Percentiles rank a stretch among this genome's conserved stretches.
phyloP scores from a whole-genome alignment of 2,113 vertebrate genomes.

The Thalassarche chlororhynchos region DNA sequence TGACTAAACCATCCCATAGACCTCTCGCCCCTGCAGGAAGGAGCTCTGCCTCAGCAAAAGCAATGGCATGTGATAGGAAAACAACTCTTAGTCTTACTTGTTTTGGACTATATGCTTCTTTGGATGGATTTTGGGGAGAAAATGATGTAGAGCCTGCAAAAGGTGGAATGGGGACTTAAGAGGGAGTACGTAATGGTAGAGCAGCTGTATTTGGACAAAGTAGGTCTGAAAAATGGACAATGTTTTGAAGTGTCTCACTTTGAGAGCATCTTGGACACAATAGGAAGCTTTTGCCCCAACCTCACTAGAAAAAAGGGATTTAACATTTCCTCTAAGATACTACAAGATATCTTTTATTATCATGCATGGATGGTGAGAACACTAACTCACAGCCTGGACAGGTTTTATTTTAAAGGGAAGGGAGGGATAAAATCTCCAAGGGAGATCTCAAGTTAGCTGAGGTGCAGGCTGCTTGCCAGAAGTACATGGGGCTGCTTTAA shows the following conservation, averaged over 20 bases:
- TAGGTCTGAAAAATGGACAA: background rate
- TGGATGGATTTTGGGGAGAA: background rate
- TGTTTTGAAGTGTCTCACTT: background rate
- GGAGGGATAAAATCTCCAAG: background rate
- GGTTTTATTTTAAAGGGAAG: background rate
- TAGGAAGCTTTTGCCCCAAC: background rate
- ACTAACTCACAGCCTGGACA: background rate
- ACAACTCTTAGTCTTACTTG: too few relatives aligned
- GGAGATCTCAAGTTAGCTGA: background rate
- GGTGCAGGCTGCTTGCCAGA: background rate
- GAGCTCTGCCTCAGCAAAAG: background rate
- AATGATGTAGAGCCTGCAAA: background rate
- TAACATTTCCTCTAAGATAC: background rate
- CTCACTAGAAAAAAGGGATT: background rate
- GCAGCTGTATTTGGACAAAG: background rate
- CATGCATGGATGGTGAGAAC: background rate
- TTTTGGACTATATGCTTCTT: background rate
- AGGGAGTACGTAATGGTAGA: background rate
- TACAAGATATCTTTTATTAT: background rate
- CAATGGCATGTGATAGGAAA: accelerated
- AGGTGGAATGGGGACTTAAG: background rate
- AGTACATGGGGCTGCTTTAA: background rate
- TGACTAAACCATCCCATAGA: background rate
- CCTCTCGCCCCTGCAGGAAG: background rate
- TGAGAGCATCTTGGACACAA: background rate